Conservation (phyloP, 1,140 invertebrate species). For the Ridgeia piscesae region DNA sequence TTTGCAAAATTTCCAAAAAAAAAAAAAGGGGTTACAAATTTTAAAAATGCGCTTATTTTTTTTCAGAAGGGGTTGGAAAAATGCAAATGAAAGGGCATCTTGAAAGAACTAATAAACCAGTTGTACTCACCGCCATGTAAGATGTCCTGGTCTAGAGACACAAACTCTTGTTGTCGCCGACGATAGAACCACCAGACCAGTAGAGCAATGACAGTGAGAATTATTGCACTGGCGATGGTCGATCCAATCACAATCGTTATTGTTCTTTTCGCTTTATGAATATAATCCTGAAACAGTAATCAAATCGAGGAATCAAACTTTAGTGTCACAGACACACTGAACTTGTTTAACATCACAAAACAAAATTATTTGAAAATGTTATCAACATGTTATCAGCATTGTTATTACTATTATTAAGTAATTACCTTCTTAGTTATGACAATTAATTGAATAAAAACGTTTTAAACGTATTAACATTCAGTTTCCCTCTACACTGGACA, state of each 20-base stretch:
- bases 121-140: background rate
- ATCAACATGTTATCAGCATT: no score
- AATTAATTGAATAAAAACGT: no score
- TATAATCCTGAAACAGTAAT: background rate
- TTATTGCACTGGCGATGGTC: background rate
- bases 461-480: no score
- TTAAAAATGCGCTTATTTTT: no score
- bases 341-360: no score
- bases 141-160: background rate
- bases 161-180: background rate
- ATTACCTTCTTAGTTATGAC: no score
- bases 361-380: no score
- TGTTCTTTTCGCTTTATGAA: background rate
- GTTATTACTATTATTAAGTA: no score
- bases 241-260: background rate
- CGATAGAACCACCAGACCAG: background rate
- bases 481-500: no score
- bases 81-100: background rate
- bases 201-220: background rate
- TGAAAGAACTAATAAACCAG: background rate
- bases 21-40: background rate
- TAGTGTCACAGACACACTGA: no score
- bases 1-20: no score
- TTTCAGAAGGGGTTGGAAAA: background rate
- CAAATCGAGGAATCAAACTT: background rate